Evolutionary conservation across 2,113 vertebrate species (phyloP).

Genomic region (Montifringilla adamsi): DNA sequence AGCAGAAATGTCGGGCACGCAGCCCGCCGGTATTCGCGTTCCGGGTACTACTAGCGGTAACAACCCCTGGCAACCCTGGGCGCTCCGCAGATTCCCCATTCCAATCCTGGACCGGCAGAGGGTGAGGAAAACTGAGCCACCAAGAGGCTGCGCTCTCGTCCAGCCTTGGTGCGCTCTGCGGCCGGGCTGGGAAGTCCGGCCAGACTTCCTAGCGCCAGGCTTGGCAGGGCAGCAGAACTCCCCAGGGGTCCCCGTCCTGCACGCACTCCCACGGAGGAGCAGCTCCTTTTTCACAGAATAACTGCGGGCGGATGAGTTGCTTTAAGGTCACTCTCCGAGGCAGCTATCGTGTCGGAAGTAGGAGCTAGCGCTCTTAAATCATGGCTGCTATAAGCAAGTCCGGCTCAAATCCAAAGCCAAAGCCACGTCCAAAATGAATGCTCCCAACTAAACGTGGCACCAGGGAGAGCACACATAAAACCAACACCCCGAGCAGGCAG

Average conservation of each 20-base stretch:
- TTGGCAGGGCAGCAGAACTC: neutral
- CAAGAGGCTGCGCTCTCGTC: neutral
- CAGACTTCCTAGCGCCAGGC: neutral
- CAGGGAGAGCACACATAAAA: neutral
- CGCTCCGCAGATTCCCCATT: accelerated
- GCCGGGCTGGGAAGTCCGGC: neutral
- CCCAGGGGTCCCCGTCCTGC: neutral
- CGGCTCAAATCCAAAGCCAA: neutral
- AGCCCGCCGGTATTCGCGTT: accelerated
- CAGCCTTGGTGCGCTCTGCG: neutral
- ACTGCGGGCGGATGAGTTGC: neutral
- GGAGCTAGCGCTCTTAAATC: neutral
- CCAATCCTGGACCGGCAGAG: neutral
- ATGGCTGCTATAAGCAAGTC: neutral
- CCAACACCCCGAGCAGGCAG: accelerated
- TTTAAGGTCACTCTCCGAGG: neutral
- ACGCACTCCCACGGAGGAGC: neutral
- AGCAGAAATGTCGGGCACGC: neutral
- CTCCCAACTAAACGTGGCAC: accelerated
- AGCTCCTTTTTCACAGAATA: neutral
- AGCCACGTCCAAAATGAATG: neutral
- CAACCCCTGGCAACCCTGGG: neutral
- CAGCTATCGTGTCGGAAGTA: neutral
- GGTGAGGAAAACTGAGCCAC: neutral
- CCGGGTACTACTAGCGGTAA: accelerated